Base-by-base conservation (phyloP, 35 echinoderm and acorn worm species). In the Heliocidaris erythrogramma region DNA sequence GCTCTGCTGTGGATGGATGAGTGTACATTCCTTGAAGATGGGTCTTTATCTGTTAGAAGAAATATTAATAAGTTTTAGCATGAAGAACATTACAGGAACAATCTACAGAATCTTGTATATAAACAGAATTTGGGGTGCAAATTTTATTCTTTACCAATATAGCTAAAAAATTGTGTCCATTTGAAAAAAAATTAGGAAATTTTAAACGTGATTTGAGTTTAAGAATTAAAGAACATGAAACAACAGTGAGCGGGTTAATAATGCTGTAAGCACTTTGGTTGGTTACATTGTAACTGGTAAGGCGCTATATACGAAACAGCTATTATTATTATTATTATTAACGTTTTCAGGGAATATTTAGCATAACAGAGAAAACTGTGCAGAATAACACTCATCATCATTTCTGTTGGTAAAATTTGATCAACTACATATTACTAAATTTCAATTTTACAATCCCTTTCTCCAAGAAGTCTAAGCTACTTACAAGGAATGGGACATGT, bases 1-100 rank as follows among this genome's bases (percentile, higher is more conserved):
- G 98, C 90, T 99, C 98, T 27, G 98, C 98, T 30, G 98, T 99
- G 16, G 96, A 94, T 65, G 98, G 98, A 32, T 97, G 96, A 0
- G 98, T 99, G 96, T 99, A 99, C 98, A 99, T 99, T n/a, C 96
- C 95, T 12, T 95, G 88, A 13, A 99, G 96, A 84, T 99, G 96
- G 49, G 95, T 95, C 31, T 96, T 97, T 53, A 95, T 96, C 96
- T 97, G 86, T 0, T 30, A 59, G 35, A 42, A 27, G 93, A 53
- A 65, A 69, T 50, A n/a, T 85, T 9, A 31, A 30, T 50, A 56
- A 30, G 12, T 52, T 0, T 42, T 42, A 42, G 35, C 35, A 32
- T 12, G 29, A 30, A 30, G 2, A 29, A 87, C 21, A 30, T 29
- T 42, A 42, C 35, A 42, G 35, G 1, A 18, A 84, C n/a, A 84